These are phyloP conservation scores for Oscheius sp. DNA, from an alignment of 2,888 invertebrate genomes.

Conservation along the genomic window DNA sequence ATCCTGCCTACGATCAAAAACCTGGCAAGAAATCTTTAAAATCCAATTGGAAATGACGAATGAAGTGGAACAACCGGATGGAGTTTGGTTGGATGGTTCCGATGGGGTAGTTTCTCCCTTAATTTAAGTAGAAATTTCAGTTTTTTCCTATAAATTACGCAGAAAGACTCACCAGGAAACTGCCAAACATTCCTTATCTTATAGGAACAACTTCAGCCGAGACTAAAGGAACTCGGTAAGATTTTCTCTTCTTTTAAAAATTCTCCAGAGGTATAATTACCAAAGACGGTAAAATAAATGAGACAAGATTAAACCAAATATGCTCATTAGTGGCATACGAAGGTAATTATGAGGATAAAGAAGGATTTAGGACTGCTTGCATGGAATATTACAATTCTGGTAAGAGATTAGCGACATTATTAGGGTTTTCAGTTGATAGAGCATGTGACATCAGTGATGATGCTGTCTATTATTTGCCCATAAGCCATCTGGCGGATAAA, in stretches of 20 bases:
- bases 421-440: too few species aligned
- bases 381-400: not conserved
- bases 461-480: not conserved
- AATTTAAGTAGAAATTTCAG: not conserved
- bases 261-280: not conserved
- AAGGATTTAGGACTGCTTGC: not conserved
- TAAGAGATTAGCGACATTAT: not conserved
- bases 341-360: slow-evolving; percentile 4
- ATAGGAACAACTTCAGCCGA: slow-evolving; percentile 12
- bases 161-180: not conserved
- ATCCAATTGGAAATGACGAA: not conserved
- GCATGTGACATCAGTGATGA: not conserved
- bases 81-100: slow-evolving; percentile 13
- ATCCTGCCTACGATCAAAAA: not conserved
- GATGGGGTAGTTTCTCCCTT: not conserved
- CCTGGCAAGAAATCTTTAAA: not conserved
- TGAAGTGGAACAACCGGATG: slow-evolving; percentile 1
- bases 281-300: not conserved
- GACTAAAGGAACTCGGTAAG: slow-evolving; percentile 15
- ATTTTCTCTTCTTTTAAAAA: not conserved
- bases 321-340: slow-evolving; percentile 15
- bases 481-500: not conserved
- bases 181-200: not conserved
- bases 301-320: not conserved
- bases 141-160: not conserved